Base-by-base conservation (phyloP, 2,797 vertebrate genomes). In the Botia kubotai region DNA sequence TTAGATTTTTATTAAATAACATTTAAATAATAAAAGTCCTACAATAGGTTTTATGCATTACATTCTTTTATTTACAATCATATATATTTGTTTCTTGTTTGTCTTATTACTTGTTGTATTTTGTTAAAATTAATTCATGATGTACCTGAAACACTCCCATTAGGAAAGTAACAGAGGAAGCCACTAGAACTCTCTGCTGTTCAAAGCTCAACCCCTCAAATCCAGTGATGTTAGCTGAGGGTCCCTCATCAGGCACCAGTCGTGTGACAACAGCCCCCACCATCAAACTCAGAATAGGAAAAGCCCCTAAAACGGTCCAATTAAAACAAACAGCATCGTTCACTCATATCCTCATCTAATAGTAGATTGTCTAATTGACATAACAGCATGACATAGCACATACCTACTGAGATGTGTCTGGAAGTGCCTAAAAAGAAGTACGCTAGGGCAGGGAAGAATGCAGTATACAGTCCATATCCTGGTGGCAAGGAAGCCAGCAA, bases 401-500 rank as follows among this genome's bases (percentile, higher is more conserved):
- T 8, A 98, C 97, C 97, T 13, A 94, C 96, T 83, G 97, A 97
- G 88, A 99, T 96, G 88, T 99, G 97, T 87, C 93, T 95, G 12
- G 97, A 98, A 75, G 97, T 98, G 63, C 97, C 97, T 43, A 99
- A 89, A 88, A 99, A 94, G 88, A 97, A 97, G 90, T 99, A 99
- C 50, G 92, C 83, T 70, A 99, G 5, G 1, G 94, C 83, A 3
- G 97, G 97, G 86, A 97, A 98, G 90, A 98, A 98, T 14, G 96
- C 96, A 0, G 97, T 91, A 78, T 97, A 99, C 52, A 99, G 92
- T 10, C 97, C 97, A 3, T 98, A 97, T 84, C 90, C 84, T 0
- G 96, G 92, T 0, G 95, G 94, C 0, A 99, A 81, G 0, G 89
- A 93, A 73, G 95, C 97, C 86, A 99, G 89, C 82, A 99, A 90